Percentiles rank a stretch among this genome's conserved stretches.
These are phyloP conservation scores for Glaucomys volans DNA, from an alignment of 2,113 vertebrate genomes.

Conservation along the genomic window DNA sequence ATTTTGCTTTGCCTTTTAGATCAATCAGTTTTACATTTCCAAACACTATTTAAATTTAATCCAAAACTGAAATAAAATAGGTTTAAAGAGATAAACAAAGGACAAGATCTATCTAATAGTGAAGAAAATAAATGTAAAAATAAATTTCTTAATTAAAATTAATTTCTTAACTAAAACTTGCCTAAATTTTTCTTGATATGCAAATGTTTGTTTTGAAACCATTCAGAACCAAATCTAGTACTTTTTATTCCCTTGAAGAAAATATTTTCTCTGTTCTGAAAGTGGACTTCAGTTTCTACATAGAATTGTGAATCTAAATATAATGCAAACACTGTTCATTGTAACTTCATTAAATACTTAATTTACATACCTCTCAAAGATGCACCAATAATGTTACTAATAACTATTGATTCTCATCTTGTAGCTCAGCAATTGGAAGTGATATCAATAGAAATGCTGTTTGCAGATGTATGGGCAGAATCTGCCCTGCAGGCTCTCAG, in stretches of 20 bases:
- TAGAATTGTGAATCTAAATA: constrained; percentile 18
- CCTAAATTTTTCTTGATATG: neutral
- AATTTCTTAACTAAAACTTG: neutral
- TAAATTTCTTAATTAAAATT: neutral
- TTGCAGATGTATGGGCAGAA: neutral
- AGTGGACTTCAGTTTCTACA: neutral
- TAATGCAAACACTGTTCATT: neutral
- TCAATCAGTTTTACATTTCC: neutral
- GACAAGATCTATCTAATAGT: neutral
- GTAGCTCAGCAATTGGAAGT: neutral
- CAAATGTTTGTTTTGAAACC: neutral
- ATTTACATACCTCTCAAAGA: neutral
- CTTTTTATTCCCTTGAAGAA: neutral
- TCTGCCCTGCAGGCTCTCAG: neutral
- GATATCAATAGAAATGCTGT: neutral
- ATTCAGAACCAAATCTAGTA: neutral
- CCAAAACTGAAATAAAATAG: neutral
- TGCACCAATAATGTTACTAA: neutral
- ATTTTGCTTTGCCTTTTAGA: neutral
- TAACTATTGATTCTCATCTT: neutral
- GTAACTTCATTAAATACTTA: neutral
- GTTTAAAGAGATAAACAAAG: neutral
- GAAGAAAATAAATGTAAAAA: neutral
- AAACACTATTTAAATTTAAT: neutral
- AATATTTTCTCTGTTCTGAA: neutral